A percentile compares a stretch with the other conserved stretches of the same genome.
Conservation (phyloP, 2,888 invertebrate genomes). For the Nysson spinosus region DNA sequence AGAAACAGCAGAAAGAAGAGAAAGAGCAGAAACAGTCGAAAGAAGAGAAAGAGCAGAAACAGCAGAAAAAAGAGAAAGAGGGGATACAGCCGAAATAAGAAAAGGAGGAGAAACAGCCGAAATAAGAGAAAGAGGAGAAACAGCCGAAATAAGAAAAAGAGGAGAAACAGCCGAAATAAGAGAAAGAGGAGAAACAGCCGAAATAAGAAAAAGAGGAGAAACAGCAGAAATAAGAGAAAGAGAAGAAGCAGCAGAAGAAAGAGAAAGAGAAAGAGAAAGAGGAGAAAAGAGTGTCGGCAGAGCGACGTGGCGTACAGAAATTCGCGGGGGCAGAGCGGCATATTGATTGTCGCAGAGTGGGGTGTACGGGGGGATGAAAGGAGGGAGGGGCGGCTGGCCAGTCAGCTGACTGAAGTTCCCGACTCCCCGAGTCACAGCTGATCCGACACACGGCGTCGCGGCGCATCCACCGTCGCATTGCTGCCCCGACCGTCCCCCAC, state of each 20-base stretch:
- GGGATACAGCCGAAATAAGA: too few species aligned
- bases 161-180: too few species aligned
- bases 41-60: too few species aligned
- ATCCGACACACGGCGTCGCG: slow-evolving; percentile 60
- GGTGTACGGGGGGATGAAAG: neutral
- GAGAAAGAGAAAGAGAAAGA: slow-evolving; percentile 3
- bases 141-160: too few species aligned
- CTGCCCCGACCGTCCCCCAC: slow-evolving; percentile 48
- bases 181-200: too few species aligned
- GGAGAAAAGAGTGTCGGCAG: slow-evolving; percentile 15
- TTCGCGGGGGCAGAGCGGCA: slow-evolving; percentile 54
- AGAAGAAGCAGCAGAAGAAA: neutral
- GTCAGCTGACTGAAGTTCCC: slow-evolving; percentile 71
- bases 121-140: too few species aligned
- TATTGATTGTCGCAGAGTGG: slow-evolving; percentile 73
- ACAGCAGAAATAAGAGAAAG: too few species aligned
- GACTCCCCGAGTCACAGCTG: slow-evolving; percentile 67
- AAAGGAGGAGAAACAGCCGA: too few species aligned
- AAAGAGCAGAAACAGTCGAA: too few species aligned
- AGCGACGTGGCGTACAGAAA: slow-evolving; percentile 43
- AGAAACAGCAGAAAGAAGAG: too few species aligned
- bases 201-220: too few species aligned
- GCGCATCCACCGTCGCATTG: slow-evolving; percentile 71
- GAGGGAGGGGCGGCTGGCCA: slow-evolving; percentile 55
- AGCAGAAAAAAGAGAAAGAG: too few species aligned